These are phyloP conservation scores for Hedychridium roseum DNA, from an alignment of 2,888 invertebrate genomes.

Conservation along the genomic window DNA sequence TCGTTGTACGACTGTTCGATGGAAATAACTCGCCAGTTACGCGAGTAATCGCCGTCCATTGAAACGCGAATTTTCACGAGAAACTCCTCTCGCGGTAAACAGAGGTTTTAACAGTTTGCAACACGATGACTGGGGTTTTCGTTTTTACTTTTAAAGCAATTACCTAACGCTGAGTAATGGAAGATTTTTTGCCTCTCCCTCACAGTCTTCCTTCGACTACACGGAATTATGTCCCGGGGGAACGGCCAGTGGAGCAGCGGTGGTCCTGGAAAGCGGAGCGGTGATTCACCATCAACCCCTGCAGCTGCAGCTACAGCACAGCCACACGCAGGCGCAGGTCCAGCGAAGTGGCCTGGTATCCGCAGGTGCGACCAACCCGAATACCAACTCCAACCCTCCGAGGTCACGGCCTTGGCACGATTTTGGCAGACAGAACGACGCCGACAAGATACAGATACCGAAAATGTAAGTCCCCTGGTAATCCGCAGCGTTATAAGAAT, in stretches of 20 bases:
- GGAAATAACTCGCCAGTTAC: no score
- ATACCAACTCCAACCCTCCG: conserved; percentile 62
- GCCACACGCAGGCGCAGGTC: conserved; percentile 69
- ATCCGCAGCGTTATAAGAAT: no score
- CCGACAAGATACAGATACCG: conserved; percentile 96
- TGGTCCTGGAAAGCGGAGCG: conserved; percentile 66
- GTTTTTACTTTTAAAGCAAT: no score
- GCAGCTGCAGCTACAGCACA: conserved; percentile 64
- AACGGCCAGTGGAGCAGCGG: conserved; percentile 64
- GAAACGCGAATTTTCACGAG: no score
- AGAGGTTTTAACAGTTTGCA: no score
- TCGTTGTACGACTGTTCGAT: no score
- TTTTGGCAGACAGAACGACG: conserved; percentile 92
- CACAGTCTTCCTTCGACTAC: conserved; percentile 87
- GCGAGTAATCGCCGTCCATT: no score
- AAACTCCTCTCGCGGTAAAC: no score
- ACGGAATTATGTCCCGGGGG: conserved; percentile 82
- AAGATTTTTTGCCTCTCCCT: no score
- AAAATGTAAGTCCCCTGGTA: conserved; percentile 98
- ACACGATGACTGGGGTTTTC: no score
- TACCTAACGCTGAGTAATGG: no score
- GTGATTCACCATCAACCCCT: conserved; percentile 66
- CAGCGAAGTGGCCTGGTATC: conserved; percentile 64
- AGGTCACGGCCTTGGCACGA: conserved; percentile 92
- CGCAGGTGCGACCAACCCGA: conserved; percentile 51